Base-by-base conservation (phyloP, 2,113 vertebrate species). In the Bubo blakistoni region DNA sequence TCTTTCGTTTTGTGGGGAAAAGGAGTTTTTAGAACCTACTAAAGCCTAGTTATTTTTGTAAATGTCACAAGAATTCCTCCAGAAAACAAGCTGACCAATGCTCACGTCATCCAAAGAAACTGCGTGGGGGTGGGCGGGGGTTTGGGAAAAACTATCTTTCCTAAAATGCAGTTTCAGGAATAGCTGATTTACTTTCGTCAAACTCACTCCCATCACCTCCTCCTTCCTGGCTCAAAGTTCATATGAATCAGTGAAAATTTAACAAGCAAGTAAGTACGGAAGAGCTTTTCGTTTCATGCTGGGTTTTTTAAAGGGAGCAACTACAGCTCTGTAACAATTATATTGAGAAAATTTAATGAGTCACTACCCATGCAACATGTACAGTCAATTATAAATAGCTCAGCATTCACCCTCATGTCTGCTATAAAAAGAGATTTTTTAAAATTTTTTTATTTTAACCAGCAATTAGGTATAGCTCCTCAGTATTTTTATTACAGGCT, bases 281-380 rank as follows among this genome's bases (percentile, higher is more conserved):
- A 73, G 24, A 91, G 54, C 30, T 79, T 73, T 72, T 29, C 34
- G 52, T 65, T 91, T 71, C 86, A 36, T 21, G 10, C 2, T 1
- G 12, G 4, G 8, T 42, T 86, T 78, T 89, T 81, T 13, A 80
- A 81, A 80, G 30, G 49, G 42, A 96, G 70, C 34, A 79, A 92
- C 55, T 89, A 38, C 44, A 72, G 34, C 27, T 91, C 52, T 72
- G 44, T 63, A 91, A 96, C 13, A 85, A 94, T 87, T 49, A 80
- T 3, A 49, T 2, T 59, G 44, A 94, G 77, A 85, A 92, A 87
- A 93, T 84, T 27, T n/a, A 91, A 40, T 65, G 47, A 94, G 73
- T 89, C 73, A 81, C 55, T 71, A 63, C 46, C 24, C 44, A 17
- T 30, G 30, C 44, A 91, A 79, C 29, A 20, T 3, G 8, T 8